Conservation (phyloP, 2,113 vertebrate genomes). For the Neopipo cinnamomea region DNA sequence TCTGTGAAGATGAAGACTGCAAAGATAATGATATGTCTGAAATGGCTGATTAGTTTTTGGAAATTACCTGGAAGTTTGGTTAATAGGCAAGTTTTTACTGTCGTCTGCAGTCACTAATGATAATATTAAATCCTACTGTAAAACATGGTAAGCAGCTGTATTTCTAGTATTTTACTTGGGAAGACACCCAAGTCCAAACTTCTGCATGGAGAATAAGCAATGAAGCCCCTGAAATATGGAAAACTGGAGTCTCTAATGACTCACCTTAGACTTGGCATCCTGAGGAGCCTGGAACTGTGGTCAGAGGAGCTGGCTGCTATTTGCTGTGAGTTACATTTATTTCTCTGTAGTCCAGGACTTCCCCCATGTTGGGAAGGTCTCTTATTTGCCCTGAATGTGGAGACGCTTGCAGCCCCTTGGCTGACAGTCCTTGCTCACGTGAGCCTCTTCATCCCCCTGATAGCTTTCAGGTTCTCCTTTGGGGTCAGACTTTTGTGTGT, state of each 20-base stretch:
- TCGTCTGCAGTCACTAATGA: background rate
- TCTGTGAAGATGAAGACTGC: background rate
- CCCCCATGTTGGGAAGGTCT: accelerated
- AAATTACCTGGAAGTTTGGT: background rate
- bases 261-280: background rate
- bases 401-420: background rate
- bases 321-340: background rate
- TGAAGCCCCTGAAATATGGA: background rate
- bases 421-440: background rate
- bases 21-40: slow-evolving; percentile 45
- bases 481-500: background rate
- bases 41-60: background rate
- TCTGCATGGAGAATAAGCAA: background rate
- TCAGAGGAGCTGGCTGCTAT: background rate
- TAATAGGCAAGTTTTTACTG: background rate
- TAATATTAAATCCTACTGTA: background rate
- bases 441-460: background rate
- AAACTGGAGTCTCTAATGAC: background rate
- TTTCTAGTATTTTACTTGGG: background rate
- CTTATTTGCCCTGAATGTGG: background rate
- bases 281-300: background rate
- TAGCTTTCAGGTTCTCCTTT: background rate
- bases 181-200: background rate
- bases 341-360: background rate
- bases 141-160: background rate